Evolutionary conservation across 2,113 vertebrate genomes (phyloP), one percentile per base, ranked within the genome.

Genomic region (Oreochromis spilurus): DNA sequence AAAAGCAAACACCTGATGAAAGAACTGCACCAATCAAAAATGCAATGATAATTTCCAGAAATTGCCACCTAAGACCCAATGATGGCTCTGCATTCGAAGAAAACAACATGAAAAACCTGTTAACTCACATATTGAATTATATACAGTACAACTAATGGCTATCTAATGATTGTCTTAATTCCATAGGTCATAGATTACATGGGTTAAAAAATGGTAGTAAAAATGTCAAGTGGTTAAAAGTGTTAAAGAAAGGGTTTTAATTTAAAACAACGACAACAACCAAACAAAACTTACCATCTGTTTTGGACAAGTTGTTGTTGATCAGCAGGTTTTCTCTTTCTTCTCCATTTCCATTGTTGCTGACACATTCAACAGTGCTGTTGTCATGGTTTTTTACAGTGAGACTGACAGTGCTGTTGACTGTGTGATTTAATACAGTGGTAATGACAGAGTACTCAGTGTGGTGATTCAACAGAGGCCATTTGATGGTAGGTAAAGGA

Each of bases 11-110:
- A 19, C 82, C 0, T 10, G 87, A 53, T 5, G 91, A 84, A 50
- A 85, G 38, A 45, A 87, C n/a, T 6, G 79, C 19, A 11, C 94
- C 95, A 21, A 70, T 11, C 3, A 91, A 31, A 88, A 95, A 95
- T 29, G 81, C 75, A 70, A 93, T 7, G 17, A 93, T 81, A 16
- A 48, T 45, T 29, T 75, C 50, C 6, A 65, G 10, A 38, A 38
- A 65, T 38, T 0, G 17, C 60, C 17, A 36, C 0, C 19, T 38
- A 38, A 65, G 0, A 38, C 31, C 31, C 1, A 2, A 65, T 65
- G 60, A 38, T 1, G 0, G 19, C 17, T 65, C 60, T 65, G 0
- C 34, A 65, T 0, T 38, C 34, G 0, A 38, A 38, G 34, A 0
- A 38, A 65, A 38, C 19, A 65, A 36, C 17, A 65, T n/a, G 3